Percentiles rank a stretch among this genome's conserved stretches.
phyloP scores from a whole-genome alignment of 2,888 invertebrate genomes.

The Drosophila nigricruria region DNA sequence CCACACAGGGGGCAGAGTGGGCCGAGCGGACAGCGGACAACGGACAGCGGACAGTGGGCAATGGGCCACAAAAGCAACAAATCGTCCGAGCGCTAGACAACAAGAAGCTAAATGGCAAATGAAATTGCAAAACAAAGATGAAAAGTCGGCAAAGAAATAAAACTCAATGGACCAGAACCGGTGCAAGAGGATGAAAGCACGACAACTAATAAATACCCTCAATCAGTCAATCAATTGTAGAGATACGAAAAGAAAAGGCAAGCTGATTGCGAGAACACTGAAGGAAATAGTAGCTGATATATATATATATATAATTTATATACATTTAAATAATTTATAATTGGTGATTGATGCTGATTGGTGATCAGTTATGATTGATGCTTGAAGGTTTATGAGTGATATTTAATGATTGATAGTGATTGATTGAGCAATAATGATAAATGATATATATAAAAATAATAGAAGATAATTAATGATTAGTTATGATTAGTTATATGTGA shows the following conservation, averaged over 20 bases:
- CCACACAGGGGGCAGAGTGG: slow-evolving; percentile 16
- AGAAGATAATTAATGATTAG: neutral
- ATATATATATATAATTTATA: neutral
- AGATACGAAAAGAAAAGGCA: neutral
- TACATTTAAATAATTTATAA: neutral
- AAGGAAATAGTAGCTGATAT: neutral
- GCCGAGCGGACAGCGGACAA: slow-evolving; percentile 7
- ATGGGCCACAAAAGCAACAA: slow-evolving; percentile 54
- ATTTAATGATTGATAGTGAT: neutral
- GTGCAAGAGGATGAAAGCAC: neutral
- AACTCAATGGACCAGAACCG: slow-evolving; percentile 38
- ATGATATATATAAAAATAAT: neutral
- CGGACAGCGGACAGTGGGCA: slow-evolving; percentile 26
- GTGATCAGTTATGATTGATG: neutral
- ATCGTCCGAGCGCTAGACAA: slow-evolving; percentile 58
- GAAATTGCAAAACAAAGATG: slow-evolving; percentile 70
- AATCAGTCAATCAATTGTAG: slow-evolving; percentile 8
- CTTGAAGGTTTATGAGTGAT: neutral
- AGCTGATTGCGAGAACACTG: neutral
- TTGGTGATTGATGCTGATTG: neutral
- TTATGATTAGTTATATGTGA: neutral
- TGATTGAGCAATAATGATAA: neutral
- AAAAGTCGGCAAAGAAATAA: slow-evolving; percentile 57
- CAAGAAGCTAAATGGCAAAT: slow-evolving; percentile 54
- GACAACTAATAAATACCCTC: slow-evolving; percentile 27